Evolutionary conservation across 2,888 invertebrate genomes (phyloP).

Genomic region (Pterobdella sp.): DNA sequence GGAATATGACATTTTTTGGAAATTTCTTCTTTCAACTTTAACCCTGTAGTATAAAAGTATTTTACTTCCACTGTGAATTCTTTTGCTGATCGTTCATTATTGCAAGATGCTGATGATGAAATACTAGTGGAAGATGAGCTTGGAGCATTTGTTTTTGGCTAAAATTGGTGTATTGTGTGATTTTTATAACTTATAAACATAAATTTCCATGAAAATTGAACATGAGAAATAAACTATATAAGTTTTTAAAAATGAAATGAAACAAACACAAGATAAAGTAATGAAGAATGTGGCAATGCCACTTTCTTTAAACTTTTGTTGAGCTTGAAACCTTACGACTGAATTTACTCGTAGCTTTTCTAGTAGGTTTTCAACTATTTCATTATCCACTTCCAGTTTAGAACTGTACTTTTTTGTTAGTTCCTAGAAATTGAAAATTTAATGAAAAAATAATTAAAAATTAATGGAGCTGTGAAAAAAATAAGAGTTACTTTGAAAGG

Average conservation of each 20-base stretch:
- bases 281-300: slow-evolving; percentile 62
- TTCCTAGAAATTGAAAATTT: slow-evolving; percentile 54
- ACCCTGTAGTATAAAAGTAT: not conserved
- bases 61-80: not conserved
- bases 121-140: too few species aligned
- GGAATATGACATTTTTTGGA: slow-evolving; percentile 34
- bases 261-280: slow-evolving; percentile 13
- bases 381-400: slow-evolving; percentile 56
- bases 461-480: slow-evolving; percentile 34
- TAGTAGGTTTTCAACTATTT: slow-evolving; percentile 57
- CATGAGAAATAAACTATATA: too few species aligned
- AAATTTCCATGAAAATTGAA: too few species aligned
- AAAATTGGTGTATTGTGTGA: too few species aligned
- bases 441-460: not conserved
- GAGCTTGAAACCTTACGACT: slow-evolving; percentile 64
- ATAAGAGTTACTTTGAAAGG: slow-evolving; percentile 40
- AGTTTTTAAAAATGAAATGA: not conserved
- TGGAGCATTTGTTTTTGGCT: too few species aligned
- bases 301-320: slow-evolving; percentile 62
- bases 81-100: not conserved
- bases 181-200: too few species aligned
- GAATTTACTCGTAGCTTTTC: slow-evolving; percentile 64
- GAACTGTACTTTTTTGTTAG: slow-evolving; percentile 59
- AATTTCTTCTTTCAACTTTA: slow-evolving; percentile 37
- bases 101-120: not conserved